Evolutionary conservation across 2,113 vertebrate genomes (phyloP), one percentile per base, ranked within the genome.

Genomic region (Sula dactylatra): DNA sequence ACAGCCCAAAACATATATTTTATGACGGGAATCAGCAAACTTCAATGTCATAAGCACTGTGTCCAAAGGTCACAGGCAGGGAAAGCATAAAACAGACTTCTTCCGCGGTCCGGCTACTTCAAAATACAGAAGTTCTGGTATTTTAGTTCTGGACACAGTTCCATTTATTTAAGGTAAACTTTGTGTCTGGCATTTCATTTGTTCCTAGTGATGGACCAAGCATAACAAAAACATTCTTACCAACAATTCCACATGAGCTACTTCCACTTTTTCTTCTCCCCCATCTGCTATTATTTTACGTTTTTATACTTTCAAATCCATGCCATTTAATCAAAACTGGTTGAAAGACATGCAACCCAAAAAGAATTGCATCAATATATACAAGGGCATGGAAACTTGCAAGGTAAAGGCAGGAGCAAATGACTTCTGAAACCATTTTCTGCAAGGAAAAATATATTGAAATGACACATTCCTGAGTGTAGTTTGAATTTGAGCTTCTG

Each of bases 181-280:
- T 90, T 74, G 13, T 40, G 49, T 71, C 32, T 70, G 11, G 19
- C 38, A 4, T 83, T 92, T 64, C 44, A 40, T 67, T 87, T 88
- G 13, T 58, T 84, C 32, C 86, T 52, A 47, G 8, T 31, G 22
- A 29, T 17, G 50, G 59, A 78, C 7, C 1, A 22, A 81, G 27
- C 36, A 59, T 20, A 4, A n/a, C 27, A 89, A 86, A 94, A 91
- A 81, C 16, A 61, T 15, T 67, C 29, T 13, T 54, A 69, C 25
- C 31, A 89, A 85, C 34, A 78, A 81, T 52, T 72, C 74, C 1
- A 2, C 12, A 25, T 3, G 4, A 83, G 19, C 24, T 65, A 65
- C 31, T 49, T 77, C 6, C 10, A 67, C 15, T 18, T 9, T 27
- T 1, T 0, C 2, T 1, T 0, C 4, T 5, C 5, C 26, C 14